Conservation (phyloP, 2,797 vertebrate genomes). For the Myiothlypis coronata region DNA sequence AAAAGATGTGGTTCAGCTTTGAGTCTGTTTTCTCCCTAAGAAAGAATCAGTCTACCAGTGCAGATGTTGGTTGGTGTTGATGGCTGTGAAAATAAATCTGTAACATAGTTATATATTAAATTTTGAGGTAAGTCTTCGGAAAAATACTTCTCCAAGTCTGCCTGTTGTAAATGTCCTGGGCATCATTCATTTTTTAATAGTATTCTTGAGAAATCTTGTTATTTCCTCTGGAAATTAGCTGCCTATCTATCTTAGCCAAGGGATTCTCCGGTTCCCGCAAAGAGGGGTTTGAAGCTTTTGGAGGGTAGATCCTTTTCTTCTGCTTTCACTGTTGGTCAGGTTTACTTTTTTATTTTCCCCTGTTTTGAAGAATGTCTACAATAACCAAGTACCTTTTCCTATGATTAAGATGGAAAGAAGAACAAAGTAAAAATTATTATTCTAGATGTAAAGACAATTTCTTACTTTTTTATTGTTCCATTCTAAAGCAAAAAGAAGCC, state of each 20-base stretch:
- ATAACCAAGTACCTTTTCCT: background rate
- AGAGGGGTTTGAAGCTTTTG: rapidly evolving
- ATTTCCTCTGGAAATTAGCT: background rate
- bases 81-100: background rate
- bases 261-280: background rate
- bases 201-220: background rate
- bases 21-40: background rate
- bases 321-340: background rate
- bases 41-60: background rate
- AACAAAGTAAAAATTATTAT: background rate
- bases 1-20: background rate
- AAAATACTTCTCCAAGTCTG: background rate
- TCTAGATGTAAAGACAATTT: background rate
- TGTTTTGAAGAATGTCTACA: background rate
- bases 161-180: background rate
- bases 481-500: background rate
- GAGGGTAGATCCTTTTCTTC: background rate
- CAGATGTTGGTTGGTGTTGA: background rate
- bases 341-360: background rate
- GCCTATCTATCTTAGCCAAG: background rate
- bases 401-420: background rate
- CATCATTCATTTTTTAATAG: background rate
- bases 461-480: background rate
- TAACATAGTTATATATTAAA: background rate
- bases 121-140: background rate